Evolutionary conservation across 2,888 invertebrate genomes (phyloP), one percentile per base, ranked within the genome.

Genomic region (Oscheius onirici): DNA sequence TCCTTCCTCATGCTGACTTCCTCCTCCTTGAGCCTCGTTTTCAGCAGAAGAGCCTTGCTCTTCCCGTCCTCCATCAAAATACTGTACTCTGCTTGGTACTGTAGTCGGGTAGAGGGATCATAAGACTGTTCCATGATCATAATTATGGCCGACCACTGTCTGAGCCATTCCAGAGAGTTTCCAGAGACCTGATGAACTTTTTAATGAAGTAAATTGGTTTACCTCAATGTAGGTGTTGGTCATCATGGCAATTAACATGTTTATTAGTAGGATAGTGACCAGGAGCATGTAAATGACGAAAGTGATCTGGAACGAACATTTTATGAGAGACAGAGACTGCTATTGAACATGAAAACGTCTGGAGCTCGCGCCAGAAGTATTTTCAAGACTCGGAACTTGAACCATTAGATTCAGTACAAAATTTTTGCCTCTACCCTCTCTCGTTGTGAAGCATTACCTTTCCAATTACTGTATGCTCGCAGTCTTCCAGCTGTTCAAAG

Each of bases 191-290:
- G n/a, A 40, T 10, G 15, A 15, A n/a, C 6, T 6, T 52, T 17
- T 22, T 8, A 20, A 52, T 13, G 13, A 13, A 24, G 13, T 6
- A 52, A 22, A 17, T 28, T 34, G n/a, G 26, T 57, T 40, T 34
- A 71, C 77, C 90, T 95, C 94, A 88, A 95, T 95, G 88, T 97
- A 99, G 2, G 97, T 97, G 89, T 97, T 97, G 0, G 97, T 97
- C 97, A 97, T 97, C 97, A 97, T 97, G 77, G 97, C 97, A 86
- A 97, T 97, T 89, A 97, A 91, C 95, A 97, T 96, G 91, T 97
- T 97, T 40, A 78, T 79, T 67, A 97, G 90, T 13, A 97, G 90
- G 72, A 97, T 93, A 0, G 95, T 95, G 13, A 97, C 97, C 87
- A 97, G 93, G 68, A 93, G 94, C 95, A 97, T 97, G 89, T 95